Percentiles rank a stretch among this genome's conserved stretches.
These are phyloP conservation scores for Tachycineta bicolor DNA, from an alignment of 2,113 vertebrate genomes.

Conservation along the genomic window DNA sequence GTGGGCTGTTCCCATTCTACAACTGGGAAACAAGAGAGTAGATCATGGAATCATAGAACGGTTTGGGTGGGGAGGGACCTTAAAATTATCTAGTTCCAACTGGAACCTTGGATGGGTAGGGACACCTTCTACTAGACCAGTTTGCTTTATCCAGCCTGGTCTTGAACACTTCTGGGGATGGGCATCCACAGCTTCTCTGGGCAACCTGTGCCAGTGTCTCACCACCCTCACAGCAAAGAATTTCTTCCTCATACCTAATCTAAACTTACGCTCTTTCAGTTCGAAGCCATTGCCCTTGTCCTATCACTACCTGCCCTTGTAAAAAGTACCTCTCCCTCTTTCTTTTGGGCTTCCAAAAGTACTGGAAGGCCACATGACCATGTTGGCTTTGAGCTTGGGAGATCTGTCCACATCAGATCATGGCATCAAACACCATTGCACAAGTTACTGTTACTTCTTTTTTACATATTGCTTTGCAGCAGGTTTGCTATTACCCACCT, in stretches of 20 bases:
- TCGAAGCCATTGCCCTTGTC: neutral
- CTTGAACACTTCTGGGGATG: neutral
- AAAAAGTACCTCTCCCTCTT: neutral
- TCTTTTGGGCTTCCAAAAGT: neutral
- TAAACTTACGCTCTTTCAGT: neutral
- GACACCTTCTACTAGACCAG: neutral
- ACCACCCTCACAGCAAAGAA: neutral
- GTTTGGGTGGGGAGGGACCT: neutral
- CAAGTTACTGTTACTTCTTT: neutral
- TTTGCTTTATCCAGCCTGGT: neutral
- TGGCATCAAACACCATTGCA: neutral
- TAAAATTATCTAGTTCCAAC: neutral
- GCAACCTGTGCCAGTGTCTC: neutral
- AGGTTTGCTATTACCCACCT: neutral
- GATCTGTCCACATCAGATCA: neutral
- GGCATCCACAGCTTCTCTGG: neutral
- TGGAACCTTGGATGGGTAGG: neutral
- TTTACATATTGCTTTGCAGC: neutral
- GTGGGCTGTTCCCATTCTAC: neutral
- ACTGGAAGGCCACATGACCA: neutral
- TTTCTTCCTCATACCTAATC: neutral
- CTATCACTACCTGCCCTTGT: neutral
- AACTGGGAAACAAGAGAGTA: neutral
- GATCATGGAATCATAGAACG: fast-evolving
- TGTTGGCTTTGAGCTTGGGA: neutral